Percentiles rank a stretch among this genome's conserved stretches.
phyloP scores from a whole-genome alignment of 2,113 vertebrate species.

The Gracilinanus agilis region DNA sequence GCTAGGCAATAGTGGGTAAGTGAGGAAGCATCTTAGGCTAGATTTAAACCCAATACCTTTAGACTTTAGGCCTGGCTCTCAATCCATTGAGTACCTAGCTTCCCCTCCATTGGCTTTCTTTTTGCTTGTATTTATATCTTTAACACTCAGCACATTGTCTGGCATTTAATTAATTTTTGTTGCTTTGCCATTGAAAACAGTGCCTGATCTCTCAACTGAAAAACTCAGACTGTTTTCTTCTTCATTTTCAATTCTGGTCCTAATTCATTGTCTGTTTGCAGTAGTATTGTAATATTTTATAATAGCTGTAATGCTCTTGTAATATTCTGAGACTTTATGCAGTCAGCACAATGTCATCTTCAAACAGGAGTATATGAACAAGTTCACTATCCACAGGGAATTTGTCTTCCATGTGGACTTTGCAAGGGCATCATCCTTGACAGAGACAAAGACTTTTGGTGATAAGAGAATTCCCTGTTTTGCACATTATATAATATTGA shows the following conservation, averaged over 20 bases:
- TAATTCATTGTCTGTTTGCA: background rate
- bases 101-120: background rate
- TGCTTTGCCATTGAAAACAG: background rate
- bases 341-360: background rate
- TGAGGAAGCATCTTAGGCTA: too few species aligned
- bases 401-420: background rate
- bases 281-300: background rate
- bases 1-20: too few species aligned
- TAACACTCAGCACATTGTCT: background rate
- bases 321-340: background rate
- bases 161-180: background rate
- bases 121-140: background rate
- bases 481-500: background rate
- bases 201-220: background rate
- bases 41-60: too few species aligned
- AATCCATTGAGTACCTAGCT: too few species aligned
- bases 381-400: background rate
- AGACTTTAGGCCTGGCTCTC: too few species aligned
- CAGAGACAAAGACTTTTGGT: background rate
- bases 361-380: background rate
- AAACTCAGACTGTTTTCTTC: background rate
- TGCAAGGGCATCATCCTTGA: background rate
- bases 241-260: background rate
- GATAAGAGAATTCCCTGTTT: background rate
- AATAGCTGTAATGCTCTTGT: background rate